These are phyloP conservation scores for Agrotis puta DNA, from an alignment of 2,888 invertebrate genomes.

Conservation along the genomic window DNA sequence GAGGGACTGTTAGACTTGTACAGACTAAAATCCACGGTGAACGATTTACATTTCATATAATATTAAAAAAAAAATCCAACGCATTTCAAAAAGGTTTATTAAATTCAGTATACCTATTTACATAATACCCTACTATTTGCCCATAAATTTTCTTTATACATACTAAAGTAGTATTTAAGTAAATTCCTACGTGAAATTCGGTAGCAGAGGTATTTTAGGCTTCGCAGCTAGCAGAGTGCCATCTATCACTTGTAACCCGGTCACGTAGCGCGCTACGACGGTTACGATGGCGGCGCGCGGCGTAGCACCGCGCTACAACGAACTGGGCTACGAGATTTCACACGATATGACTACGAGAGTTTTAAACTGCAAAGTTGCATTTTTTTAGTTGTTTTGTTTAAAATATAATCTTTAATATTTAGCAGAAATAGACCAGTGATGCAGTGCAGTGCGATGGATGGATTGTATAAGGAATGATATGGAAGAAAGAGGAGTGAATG, in stretches of 20 bases:
- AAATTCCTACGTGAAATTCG: slow-evolving; percentile 18
- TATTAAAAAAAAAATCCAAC: background rate
- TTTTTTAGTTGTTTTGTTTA: background rate
- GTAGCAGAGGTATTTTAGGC: slow-evolving; percentile 24
- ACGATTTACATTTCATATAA: too few relatives aligned
- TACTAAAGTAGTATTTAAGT: slow-evolving; percentile 27
- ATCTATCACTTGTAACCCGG: slow-evolving; percentile 81
- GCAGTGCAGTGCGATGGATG: too few relatives aligned
- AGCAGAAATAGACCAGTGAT: background rate
- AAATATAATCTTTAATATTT: background rate
- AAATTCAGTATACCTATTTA: slow-evolving; percentile 1
- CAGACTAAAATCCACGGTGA: too few relatives aligned
- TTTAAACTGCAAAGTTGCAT: background rate
- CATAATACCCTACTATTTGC: background rate
- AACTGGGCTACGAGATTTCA: slow-evolving; percentile 71
- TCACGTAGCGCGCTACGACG: slow-evolving; percentile 74
- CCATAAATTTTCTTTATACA: slow-evolving; percentile 29
- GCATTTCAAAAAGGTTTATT: background rate
- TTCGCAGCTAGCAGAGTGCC: slow-evolving; percentile 55
- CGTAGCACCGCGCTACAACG: slow-evolving; percentile 61
- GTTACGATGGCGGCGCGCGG: slow-evolving; percentile 32
- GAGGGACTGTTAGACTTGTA: too few relatives aligned
- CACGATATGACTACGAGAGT: slow-evolving; percentile 8
- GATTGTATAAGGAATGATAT: too few relatives aligned
- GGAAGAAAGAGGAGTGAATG: too few relatives aligned